These are phyloP conservation scores for Poeciliopsis occidentalis DNA, from an alignment of 2,113 vertebrate species.

Conservation along the genomic window DNA sequence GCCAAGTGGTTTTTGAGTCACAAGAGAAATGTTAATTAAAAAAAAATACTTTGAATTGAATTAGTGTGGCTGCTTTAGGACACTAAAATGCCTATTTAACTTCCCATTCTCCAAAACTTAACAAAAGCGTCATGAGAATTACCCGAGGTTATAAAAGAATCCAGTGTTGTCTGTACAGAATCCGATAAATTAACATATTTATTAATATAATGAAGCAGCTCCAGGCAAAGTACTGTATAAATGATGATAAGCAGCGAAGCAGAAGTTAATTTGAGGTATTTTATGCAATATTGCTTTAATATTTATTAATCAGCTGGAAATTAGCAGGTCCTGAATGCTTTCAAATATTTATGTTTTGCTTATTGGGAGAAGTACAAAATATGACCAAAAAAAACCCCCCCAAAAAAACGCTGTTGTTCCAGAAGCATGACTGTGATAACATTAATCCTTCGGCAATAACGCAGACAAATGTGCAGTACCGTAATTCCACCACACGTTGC, in stretches of 20 bases:
- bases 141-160: constrained; percentile 30
- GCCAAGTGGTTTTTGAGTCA: background rate
- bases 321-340: background rate
- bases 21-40: background rate
- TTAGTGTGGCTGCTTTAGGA: constrained; percentile 38
- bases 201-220: constrained; percentile 41
- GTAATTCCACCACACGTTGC: no score
- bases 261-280: constrained; percentile 4
- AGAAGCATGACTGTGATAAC: no score
- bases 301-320: constrained; percentile 4
- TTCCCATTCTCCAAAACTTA: constrained; percentile 42
- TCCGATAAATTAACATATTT: constrained; percentile 37
- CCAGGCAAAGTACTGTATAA: constrained; percentile 38
- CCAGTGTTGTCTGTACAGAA: constrained; percentile 35
- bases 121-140: constrained; percentile 37
- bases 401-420: no score
- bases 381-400: background rate
- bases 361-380: background rate
- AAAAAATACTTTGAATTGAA: constrained; percentile 34
- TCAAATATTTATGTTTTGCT: constrained; percentile 1
- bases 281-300: background rate
- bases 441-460: no score
- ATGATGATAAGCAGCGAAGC: constrained; percentile 27
- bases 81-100: constrained; percentile 48
- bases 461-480: no score